Evolutionary conservation across 1,140 invertebrate species (phyloP).

Genomic region (Neodiprion virginianus): DNA sequence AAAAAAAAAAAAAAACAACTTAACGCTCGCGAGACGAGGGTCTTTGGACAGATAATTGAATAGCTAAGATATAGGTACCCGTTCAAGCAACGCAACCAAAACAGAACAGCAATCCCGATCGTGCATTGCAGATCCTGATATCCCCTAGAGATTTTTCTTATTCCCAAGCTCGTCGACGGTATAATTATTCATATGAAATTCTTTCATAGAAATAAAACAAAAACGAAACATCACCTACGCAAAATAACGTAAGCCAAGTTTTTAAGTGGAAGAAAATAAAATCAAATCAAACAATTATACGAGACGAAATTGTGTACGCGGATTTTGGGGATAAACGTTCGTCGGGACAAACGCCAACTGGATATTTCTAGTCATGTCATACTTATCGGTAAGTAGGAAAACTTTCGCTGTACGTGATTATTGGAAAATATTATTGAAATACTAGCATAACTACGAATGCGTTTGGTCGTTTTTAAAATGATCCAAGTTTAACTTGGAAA

Average conservation of each 20-base stretch:
- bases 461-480: no score
- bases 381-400: not conserved
- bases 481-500: no score
- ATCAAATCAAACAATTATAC: not conserved
- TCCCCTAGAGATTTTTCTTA: not conserved
- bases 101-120: no score
- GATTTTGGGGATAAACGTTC: not conserved
- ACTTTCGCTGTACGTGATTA: not conserved
- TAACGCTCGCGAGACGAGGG: slow-evolving; percentile 8
- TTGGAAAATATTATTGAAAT: not conserved
- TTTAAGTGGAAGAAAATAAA: not conserved
- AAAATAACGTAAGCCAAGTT: no score
- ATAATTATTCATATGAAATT: not conserved
- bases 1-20: slow-evolving; percentile 29
- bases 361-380: not conserved
- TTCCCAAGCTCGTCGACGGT: not conserved
- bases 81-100: not conserved
- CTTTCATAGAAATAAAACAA: not conserved
- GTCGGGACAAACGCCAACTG: not conserved
- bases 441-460: no score
- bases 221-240: no score
- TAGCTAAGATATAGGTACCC: not conserved
- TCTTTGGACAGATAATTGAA: slow-evolving; percentile 7
- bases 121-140: no score
- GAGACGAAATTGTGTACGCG: not conserved